Evolutionary conservation across 1,140 invertebrate genomes (phyloP).

Genomic region (Kradibia gibbosae): DNA sequence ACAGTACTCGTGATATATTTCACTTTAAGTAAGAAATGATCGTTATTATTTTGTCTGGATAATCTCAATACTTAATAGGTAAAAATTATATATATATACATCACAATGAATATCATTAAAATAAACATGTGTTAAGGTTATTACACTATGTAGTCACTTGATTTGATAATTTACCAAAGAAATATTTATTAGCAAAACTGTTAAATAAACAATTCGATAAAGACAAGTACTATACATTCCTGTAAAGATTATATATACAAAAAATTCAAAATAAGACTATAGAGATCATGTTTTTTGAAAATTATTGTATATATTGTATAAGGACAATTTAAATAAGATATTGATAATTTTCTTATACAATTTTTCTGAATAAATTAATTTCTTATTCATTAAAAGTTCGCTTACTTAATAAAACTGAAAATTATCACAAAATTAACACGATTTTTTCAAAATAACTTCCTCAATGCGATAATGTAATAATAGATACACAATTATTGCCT

Average conservation of each 20-base stretch:
- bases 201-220: not conserved
- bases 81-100: no score
- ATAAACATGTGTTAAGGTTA: not conserved
- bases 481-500: not conserved
- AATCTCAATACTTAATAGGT: no score
- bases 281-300: slow-evolving; percentile 13
- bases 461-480: slow-evolving; percentile 9
- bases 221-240: not conserved
- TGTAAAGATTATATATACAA: not conserved
- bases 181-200: not conserved
- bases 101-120: not conserved
- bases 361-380: slow-evolving; percentile 5
- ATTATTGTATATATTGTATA: not conserved
- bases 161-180: not conserved
- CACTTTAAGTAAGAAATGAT: no score
- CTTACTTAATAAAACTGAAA: not conserved
- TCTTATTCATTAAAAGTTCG: slow-evolving; percentile 21
- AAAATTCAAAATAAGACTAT: not conserved
- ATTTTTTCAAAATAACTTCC: slow-evolving; percentile 29
- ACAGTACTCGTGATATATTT: no score
- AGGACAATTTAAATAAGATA: not conserved
- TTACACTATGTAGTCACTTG: no score
- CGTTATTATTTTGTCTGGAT: no score
- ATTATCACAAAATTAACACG: not conserved
- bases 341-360: not conserved